Evolutionary conservation across 1,140 invertebrate genomes (phyloP).

Genomic region (Rhopalosiphum padi): DNA sequence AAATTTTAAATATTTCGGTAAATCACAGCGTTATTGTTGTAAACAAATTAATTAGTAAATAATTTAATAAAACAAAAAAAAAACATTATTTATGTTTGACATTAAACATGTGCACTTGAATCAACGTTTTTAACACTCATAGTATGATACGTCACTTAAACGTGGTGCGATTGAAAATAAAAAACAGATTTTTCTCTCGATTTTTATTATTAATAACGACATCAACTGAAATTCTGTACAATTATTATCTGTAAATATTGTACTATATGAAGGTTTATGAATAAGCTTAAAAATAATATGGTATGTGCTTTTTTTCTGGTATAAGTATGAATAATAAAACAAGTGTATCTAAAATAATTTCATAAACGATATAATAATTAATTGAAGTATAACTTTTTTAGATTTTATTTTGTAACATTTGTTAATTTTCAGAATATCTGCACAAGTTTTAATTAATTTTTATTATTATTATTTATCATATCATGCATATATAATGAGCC

Average conservation of each 20-base stretch:
- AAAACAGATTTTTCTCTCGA: background rate
- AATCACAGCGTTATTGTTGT: background rate
- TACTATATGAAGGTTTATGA: background rate
- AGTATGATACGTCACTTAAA: conserved; percentile 7
- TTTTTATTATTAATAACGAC: background rate
- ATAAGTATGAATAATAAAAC: background rate
- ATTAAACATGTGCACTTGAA: background rate
- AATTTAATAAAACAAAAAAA: background rate
- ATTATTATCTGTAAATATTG: background rate
- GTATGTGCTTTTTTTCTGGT: background rate
- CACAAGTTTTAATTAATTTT: background rate
- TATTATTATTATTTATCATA: background rate
- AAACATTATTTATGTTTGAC: background rate
- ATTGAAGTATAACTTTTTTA: background rate
- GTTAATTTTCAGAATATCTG: background rate
- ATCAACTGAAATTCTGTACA: background rate
- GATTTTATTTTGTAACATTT: background rate
- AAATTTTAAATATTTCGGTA: background rate
- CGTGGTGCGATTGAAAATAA: background rate
- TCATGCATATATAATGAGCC: background rate
- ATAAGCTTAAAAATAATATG: background rate
- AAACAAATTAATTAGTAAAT: background rate
- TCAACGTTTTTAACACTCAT: background rate
- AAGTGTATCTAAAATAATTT: background rate
- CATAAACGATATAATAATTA: background rate